phyloP scores from a whole-genome alignment of 2,113 vertebrate genomes.

The Chionodraco myersi region DNA sequence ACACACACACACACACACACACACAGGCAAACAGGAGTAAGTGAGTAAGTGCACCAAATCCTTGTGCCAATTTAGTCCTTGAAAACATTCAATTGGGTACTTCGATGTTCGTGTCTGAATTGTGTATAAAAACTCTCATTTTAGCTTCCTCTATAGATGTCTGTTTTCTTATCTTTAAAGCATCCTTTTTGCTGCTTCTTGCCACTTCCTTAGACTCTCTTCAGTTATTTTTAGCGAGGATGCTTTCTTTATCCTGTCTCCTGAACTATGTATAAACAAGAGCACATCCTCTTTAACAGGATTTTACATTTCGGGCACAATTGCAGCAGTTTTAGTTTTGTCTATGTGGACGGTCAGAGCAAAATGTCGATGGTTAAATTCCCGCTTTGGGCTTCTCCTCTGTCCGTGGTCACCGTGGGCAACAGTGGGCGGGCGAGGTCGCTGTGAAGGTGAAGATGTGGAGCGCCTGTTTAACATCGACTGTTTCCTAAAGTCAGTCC shows the following conservation, averaged over 20 bases:
- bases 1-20: too few species aligned
- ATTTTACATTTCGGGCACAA: background rate
- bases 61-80: too few species aligned
- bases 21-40: too few species aligned
- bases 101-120: too few species aligned
- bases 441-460: constrained; percentile 21
- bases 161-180: background rate
- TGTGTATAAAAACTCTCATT: too few species aligned
- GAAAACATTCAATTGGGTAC: too few species aligned
- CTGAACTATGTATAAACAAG: too few species aligned
- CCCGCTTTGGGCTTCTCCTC: background rate
- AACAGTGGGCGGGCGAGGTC: constrained; percentile 16
- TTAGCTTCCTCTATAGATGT: background rate
- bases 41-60: too few species aligned
- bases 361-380: background rate
- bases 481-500: background rate
- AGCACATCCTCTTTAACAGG: background rate
- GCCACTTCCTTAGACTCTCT: too few species aligned
- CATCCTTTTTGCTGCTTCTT: background rate
- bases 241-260: background rate
- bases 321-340: background rate
- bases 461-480: constrained; percentile 17
- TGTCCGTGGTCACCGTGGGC: constrained; percentile 15
- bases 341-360: background rate
- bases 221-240: too few species aligned